Conservation (phyloP, 92 coral and sea anemone species). For the Epizoanthus rinbou region DNA sequence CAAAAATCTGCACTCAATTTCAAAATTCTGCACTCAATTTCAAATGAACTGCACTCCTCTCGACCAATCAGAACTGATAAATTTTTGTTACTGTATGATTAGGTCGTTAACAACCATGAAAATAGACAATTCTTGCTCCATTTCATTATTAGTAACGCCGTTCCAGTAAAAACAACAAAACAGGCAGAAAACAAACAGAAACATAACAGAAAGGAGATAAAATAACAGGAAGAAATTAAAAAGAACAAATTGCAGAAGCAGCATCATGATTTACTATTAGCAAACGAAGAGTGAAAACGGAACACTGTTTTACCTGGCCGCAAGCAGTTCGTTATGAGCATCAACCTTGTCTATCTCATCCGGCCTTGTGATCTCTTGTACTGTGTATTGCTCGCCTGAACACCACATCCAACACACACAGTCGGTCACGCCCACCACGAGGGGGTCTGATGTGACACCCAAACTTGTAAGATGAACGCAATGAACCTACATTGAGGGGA, state of each 20-base stretch:
- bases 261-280: background rate
- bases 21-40: too few species aligned
- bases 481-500: slow-evolving; percentile 52
- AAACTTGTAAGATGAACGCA: slow-evolving; percentile 54
- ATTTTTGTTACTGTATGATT: too few species aligned
- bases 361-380: slow-evolving; percentile 57
- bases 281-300: background rate
- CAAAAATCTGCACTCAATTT: too few species aligned
- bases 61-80: too few species aligned
- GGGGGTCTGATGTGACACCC: slow-evolving; percentile 79
- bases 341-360: slow-evolving; percentile 36
- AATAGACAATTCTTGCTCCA: too few species aligned
- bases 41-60: too few species aligned
- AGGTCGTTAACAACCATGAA: too few species aligned
- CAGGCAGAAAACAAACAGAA: background rate
- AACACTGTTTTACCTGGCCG: slow-evolving; percentile 48
- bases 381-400: slow-evolving; percentile 51
- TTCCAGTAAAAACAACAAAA: too few species aligned
- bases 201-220: slow-evolving; percentile 13
- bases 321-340: background rate
- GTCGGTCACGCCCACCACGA: slow-evolving; percentile 62
- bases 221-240: background rate
- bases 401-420: slow-evolving; percentile 87
- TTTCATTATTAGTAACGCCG: too few species aligned
- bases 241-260: background rate